Evolutionary conservation across 1,140 invertebrate genomes (phyloP).

Genomic region (Augochlora pura): DNA sequence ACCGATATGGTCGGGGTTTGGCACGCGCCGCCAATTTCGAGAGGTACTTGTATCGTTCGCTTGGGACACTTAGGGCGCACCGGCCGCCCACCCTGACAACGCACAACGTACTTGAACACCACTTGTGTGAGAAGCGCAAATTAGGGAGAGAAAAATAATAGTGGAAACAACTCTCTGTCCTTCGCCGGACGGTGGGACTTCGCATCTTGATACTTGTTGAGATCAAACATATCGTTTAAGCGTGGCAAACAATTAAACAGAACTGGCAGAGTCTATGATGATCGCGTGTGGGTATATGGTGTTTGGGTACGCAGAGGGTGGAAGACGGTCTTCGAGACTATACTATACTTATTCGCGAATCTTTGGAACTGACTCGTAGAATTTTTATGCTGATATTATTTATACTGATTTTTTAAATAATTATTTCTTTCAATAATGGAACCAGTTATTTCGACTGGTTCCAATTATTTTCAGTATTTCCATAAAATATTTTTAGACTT

Average conservation of each 20-base stretch:
- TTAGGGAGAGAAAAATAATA: constrained; percentile 57
- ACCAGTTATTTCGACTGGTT: too few relatives aligned
- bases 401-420: too few relatives aligned
- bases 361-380: too few relatives aligned
- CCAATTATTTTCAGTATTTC: too few relatives aligned
- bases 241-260: constrained; percentile 67
- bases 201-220: constrained; percentile 37
- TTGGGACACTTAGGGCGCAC: constrained; percentile 3
- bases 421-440: too few relatives aligned
- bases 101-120: constrained; percentile 4
- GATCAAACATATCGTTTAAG: constrained; percentile 55
- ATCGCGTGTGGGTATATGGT: constrained; percentile 40
- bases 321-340: background rate
- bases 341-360: too few relatives aligned
- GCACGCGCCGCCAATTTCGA: constrained; percentile 41
- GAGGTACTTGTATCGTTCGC: constrained; percentile 29
- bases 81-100: constrained; percentile 1
- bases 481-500: too few relatives aligned
- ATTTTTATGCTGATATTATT: too few relatives aligned
- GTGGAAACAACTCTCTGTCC: too few relatives aligned
- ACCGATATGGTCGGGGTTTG: constrained; percentile 66
- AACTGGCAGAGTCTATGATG: constrained; percentile 49
- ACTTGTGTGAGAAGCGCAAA: constrained; percentile 69
- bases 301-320: constrained; percentile 8
- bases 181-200: constrained; percentile 44